Conservation (phyloP, 2,888 invertebrate genomes). For the Ferrisia virgata region DNA sequence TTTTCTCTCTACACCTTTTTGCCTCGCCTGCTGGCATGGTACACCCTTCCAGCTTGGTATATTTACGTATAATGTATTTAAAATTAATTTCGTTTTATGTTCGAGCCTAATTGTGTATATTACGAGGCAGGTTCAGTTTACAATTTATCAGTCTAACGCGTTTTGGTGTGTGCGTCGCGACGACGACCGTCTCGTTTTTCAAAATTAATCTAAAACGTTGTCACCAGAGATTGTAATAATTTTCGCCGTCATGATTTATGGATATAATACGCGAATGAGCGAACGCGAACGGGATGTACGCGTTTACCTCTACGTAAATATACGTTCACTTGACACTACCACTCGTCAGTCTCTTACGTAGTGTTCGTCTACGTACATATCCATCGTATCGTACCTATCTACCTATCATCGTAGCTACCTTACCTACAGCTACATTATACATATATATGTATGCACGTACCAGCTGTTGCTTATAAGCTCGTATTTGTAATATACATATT, state of each 20-base stretch:
- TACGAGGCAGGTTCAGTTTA: constrained; percentile 5
- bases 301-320: not conserved
- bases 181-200: constrained; percentile 1
- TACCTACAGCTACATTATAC: too few species aligned
- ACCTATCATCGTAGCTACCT: too few species aligned
- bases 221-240: constrained; percentile 15
- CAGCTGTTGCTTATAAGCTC: constrained; percentile 1
- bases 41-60: too few species aligned
- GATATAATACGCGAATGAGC: not conserved
- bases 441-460: not conserved
- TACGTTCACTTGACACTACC: too few species aligned
- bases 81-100: constrained; percentile 5
- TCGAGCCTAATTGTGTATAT: not conserved
- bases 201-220: constrained; percentile 16
- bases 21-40: not conserved
- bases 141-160: constrained; percentile 5
- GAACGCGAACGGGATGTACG: not conserved
- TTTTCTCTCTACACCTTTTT: not conserved
- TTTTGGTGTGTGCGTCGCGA: too few species aligned
- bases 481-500: not conserved
- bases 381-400: too few species aligned
- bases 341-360: too few species aligned
- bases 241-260: not conserved
- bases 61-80: not conserved
- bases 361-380: too few species aligned